A percentile compares a stretch with the other conserved stretches of the same genome.
phyloP scores from a whole-genome alignment of 2,797 vertebrate genomes.

The Acanthis flammea region DNA sequence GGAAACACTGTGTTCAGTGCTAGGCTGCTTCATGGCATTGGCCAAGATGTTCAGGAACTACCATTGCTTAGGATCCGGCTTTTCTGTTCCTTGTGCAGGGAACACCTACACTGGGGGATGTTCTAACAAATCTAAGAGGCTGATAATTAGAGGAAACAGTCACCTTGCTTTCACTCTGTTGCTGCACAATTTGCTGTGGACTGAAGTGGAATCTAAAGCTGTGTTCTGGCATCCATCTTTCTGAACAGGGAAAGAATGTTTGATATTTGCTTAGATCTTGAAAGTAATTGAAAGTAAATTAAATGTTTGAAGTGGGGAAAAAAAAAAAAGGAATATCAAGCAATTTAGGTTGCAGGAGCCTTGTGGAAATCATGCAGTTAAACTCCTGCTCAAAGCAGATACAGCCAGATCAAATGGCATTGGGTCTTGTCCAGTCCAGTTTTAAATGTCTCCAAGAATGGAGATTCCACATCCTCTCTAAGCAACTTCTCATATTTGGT shows the following conservation, averaged over 20 bases:
- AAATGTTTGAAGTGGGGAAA: not conserved
- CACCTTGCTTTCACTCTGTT: not conserved
- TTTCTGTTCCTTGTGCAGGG: not conserved
- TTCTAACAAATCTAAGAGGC: not conserved
- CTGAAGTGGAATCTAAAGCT: not conserved
- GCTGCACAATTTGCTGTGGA: not conserved
- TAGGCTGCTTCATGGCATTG: not conserved
- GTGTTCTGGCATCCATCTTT: not conserved
- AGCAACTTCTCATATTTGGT: not conserved
- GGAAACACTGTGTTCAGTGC: constrained; percentile 21
- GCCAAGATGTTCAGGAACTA: not conserved
- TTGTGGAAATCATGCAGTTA: not conserved
- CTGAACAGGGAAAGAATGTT: not conserved
- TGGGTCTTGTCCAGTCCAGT: not conserved
- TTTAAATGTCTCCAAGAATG: not conserved
- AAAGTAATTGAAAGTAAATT: not conserved
- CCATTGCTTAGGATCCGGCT: not conserved
- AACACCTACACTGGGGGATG: not conserved
- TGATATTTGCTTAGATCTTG: not conserved
- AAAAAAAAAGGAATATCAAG: not conserved
- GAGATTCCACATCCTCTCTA: not conserved
- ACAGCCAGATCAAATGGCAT: not conserved
- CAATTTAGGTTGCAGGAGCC: not conserved
- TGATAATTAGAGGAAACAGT: not conserved
- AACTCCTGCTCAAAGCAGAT: not conserved